These are phyloP conservation scores for Drosophila cognata DNA, from an alignment of 2,888 invertebrate species.

Conservation along the genomic window DNA sequence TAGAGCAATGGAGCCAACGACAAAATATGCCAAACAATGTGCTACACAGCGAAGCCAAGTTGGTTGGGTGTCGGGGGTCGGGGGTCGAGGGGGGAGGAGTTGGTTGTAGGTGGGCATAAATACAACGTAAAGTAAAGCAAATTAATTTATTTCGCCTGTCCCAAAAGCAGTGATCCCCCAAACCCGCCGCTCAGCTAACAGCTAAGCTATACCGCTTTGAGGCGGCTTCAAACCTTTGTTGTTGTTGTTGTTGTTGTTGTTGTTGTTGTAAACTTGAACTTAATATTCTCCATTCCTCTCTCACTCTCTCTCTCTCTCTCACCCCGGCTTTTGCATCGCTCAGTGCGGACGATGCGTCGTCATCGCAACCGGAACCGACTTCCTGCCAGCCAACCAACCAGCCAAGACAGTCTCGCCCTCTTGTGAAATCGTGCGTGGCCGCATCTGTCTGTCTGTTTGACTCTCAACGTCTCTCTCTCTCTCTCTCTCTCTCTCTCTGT, in stretches of 20 bases:
- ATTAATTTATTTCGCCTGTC: conserved; percentile 57
- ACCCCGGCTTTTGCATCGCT: neutral
- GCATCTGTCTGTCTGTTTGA: conserved; percentile 25
- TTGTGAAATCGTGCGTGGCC: conserved; percentile 48
- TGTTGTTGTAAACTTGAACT: conserved; percentile 44
- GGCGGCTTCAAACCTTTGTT: conserved; percentile 29
- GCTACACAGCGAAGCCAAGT: conserved; percentile 8
- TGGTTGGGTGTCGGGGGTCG: neutral
- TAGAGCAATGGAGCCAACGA: conserved; percentile 5
- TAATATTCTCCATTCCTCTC: neutral
- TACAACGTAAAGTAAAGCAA: conserved; percentile 47
- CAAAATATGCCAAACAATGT: conserved; percentile 35
- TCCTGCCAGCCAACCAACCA: conserved; percentile 28
- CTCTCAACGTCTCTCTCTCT: conserved; percentile 1
- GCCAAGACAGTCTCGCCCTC: neutral
- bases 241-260: conserved; percentile 33
- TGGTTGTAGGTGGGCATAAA: conserved; percentile 11
- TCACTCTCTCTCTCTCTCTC: neutral
- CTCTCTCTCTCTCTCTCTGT: conserved; percentile 7
- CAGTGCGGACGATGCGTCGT: conserved; percentile 21
- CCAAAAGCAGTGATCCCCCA: conserved; percentile 5
- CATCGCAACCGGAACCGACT: conserved; percentile 40
- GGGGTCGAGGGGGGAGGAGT: neutral
- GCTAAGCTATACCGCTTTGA: conserved; percentile 25
- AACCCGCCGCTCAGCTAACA: neutral